A percentile compares a stretch with the other conserved stretches of the same genome.
Evolutionary conservation across 2,113 vertebrate species (phyloP).

Genomic region (Hyaena hyaena): DNA sequence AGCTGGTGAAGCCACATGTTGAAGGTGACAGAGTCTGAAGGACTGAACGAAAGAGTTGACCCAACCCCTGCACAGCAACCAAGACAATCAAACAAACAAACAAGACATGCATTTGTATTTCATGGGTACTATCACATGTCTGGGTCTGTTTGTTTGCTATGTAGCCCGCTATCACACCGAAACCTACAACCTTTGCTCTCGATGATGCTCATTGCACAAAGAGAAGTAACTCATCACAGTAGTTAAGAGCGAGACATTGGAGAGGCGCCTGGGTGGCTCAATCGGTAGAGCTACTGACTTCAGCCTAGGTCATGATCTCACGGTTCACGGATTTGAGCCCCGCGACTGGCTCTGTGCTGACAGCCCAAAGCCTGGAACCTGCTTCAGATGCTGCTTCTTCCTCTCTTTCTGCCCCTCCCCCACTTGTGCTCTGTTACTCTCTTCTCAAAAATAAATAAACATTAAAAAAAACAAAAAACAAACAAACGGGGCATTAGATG

Average conservation of each 20-base stretch:
- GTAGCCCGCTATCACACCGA: not conserved
- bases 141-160: not conserved
- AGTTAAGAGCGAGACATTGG: not conserved
- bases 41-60: not conserved
- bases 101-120: not conserved
- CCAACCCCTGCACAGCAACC: not conserved
- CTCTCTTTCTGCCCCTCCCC: no score
- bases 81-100: not conserved
- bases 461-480: not conserved
- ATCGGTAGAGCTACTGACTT: no score
- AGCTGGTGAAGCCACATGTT: not conserved
- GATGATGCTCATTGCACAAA: not conserved
- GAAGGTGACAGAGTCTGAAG: not conserved
- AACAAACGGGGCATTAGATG: rapidly evolving
- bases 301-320: no score
- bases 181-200: not conserved
- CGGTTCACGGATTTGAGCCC: no score
- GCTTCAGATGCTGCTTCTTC: not conserved
- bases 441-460: no score
- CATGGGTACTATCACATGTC: rapidly evolving
- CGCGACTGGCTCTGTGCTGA: no score
- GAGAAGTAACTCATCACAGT: not conserved
- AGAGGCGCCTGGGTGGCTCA: not conserved
- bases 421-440: no score
- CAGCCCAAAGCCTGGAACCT: not conserved